Conservation (phyloP, 2,797 vertebrate genomes). For the Crenichthys baileyi region DNA sequence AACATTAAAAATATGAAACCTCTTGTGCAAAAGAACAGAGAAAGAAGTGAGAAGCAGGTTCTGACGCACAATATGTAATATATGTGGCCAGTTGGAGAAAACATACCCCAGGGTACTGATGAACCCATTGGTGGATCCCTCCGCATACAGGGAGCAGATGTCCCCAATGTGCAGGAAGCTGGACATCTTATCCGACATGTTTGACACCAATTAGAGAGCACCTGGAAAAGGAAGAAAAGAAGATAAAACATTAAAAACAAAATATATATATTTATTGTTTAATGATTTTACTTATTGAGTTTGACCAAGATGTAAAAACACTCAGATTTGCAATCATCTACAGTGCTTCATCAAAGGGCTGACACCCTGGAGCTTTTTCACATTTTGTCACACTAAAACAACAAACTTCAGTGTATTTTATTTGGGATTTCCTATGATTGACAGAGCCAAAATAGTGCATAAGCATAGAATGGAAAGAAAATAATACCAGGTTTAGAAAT, state of each 20-base stretch:
- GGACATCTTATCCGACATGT: slow-evolving; percentile 99
- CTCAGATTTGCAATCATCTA: not conserved
- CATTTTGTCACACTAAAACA: not conserved
- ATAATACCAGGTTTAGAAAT: no score
- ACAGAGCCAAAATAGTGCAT: not conserved
- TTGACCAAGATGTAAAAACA: not conserved
- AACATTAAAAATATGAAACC: slow-evolving; percentile 5
- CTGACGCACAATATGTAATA: not conserved
- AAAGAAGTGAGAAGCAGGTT: slow-evolving; percentile 18
- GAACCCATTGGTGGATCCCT: slow-evolving; percentile 97
- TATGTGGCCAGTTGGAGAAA: slow-evolving; percentile 27
- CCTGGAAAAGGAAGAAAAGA: slow-evolving; percentile 39
- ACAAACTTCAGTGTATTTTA: not conserved
- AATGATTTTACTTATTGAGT: not conserved
- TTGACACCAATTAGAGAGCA: slow-evolving; percentile 37
- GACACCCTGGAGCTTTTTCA: not conserved
- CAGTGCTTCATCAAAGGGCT: not conserved
- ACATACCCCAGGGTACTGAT: slow-evolving; percentile 89
- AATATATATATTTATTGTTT: no score
- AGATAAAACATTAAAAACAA: not conserved
- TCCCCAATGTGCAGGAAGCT: slow-evolving; percentile 99
- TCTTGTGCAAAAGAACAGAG: slow-evolving; percentile 3
- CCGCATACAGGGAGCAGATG: slow-evolving; percentile 97
- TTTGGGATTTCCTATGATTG: not conserved
- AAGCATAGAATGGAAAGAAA: not conserved